Evolutionary conservation across 2,888 invertebrate species (phyloP).

Genomic region (Geophilus truncorum): DNA sequence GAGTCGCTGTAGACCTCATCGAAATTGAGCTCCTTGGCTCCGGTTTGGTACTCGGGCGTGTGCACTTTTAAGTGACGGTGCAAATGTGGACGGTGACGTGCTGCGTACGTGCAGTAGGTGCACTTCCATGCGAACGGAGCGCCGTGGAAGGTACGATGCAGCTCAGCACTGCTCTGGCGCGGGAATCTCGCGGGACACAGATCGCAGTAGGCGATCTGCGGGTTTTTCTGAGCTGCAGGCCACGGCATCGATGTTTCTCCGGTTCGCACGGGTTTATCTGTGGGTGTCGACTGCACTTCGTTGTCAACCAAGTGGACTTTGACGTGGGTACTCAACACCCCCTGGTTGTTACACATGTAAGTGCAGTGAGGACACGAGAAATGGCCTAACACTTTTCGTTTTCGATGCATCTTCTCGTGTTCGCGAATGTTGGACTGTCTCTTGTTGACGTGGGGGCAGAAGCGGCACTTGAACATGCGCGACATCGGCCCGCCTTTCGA

Average conservation of each 20-base stretch:
- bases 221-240: background rate
- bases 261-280: background rate
- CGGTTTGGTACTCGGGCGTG: constrained; percentile 34
- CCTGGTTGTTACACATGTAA: constrained; percentile 69
- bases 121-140: constrained; percentile 42
- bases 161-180: background rate
- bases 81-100: constrained; percentile 48
- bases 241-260: background rate
- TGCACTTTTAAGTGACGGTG: constrained; percentile 48
- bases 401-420: constrained; percentile 74
- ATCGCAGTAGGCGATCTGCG: constrained; percentile 44
- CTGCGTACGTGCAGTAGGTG: constrained; percentile 47
- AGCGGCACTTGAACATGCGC: constrained; percentile 78
- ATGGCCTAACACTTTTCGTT: constrained; percentile 41
- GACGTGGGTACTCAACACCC: constrained; percentile 57
- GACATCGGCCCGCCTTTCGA: constrained; percentile 65
- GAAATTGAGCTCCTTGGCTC: background rate
- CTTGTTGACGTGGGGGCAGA: constrained; percentile 77
- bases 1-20: background rate
- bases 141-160: constrained; percentile 36
- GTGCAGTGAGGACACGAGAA: constrained; percentile 70
- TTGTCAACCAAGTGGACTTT: constrained; percentile 66
- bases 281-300: background rate
- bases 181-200: constrained; percentile 38
- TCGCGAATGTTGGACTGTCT: constrained; percentile 72